Base-by-base conservation (phyloP, 2,113 vertebrate genomes). In the Grus americana region DNA sequence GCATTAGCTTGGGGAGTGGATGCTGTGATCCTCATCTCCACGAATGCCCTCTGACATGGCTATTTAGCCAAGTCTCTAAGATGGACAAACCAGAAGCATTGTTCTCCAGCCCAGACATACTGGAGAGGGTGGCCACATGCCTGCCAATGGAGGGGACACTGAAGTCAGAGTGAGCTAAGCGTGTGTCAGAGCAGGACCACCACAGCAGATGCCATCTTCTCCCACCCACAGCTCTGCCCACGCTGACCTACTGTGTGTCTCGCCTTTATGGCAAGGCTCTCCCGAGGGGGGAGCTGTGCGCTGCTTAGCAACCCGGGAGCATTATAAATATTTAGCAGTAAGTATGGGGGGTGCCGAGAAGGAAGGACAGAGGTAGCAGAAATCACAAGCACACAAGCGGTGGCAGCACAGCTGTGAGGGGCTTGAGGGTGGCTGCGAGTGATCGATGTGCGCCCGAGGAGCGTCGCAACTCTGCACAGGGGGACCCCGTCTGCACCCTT, bases 1-100 rank as follows among this genome's bases (percentile, higher is more conserved):
- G 38, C 50, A 24, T 15, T 32, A 68, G n/a, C 22, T 32, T 65
- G 26, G 30, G 63, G 34, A 79, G 34, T 5, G 34, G 52, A 23
- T 19, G 32, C 17, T 8, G 14, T 1, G 10, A 38, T 3, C 12
- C 26, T 30, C 21, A 16, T 17, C 50, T 67, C 68, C 63, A 59
- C 1, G 1, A 20, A 36, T 0, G 0, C 15, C 20, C 30, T 34
- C 49, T 57, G 74, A 5, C 30, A 3, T 1, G 4, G 32, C 10
- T 73, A 4, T 75, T 62, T 23, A 78, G 46, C 38, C n/a, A 82
- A 12, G 18, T 71, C 46, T 76, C 49, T 5, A 21, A n/a, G n/a
- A 40, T 1, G 4, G 38, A 50, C 66, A 74, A 82, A 44, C 16
- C 18, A 55, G 36, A 2, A 50, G 11, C 29, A 68, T 3, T 0